Base-by-base conservation (phyloP, 2,113 vertebrate genomes). In the Varanus komodoensis region DNA sequence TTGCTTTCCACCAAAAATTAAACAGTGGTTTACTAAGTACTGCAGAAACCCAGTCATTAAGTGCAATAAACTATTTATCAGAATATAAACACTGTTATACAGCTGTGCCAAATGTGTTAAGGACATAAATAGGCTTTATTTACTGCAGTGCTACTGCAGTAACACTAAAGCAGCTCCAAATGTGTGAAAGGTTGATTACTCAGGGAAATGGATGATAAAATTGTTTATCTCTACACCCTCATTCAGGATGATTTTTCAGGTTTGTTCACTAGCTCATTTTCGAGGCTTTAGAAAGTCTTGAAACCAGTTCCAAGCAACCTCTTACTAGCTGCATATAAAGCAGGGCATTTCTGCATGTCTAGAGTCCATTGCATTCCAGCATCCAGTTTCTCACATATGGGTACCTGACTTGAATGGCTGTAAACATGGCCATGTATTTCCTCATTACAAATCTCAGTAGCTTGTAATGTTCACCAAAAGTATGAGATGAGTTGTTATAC, bases 31-130 rank as follows among this genome's bases (percentile, higher is more conserved):
- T 91, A 52, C 29, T 88, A 86, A 82, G 81, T 82, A 71, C 67
- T 34, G 21, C 25, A 87, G 79, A 23, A 90, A 44, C 87, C 27
- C 85, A 91, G 3, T 87, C n/a, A 91, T 89, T 87, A 78, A 90
- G 29, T 87, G 52, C 57, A 90, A 89, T 27, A 86, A 87, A n/a
- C 80, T 91, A 80, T 87, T 84, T 64, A 84, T 54, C 84, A 34
- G 4, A 25, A 61, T 74, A 90, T 83, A 83, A 85, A 73, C 87
- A 78, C 5, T 80, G 67, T 91, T 89, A 78, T 71, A 48, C 92
- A 82, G 75, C 12, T 48, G 79, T 92, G 52, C 86, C 73, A 84
- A 69, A 74, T 88, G 54, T 34, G 17, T 83, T 87, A 80, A 73
- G 57, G 82, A 80, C 84, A 87, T 89, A 84, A 87, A 67, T 50